Conservation (phyloP, 2,888 invertebrate species). For the Drosophila meridiana region DNA sequence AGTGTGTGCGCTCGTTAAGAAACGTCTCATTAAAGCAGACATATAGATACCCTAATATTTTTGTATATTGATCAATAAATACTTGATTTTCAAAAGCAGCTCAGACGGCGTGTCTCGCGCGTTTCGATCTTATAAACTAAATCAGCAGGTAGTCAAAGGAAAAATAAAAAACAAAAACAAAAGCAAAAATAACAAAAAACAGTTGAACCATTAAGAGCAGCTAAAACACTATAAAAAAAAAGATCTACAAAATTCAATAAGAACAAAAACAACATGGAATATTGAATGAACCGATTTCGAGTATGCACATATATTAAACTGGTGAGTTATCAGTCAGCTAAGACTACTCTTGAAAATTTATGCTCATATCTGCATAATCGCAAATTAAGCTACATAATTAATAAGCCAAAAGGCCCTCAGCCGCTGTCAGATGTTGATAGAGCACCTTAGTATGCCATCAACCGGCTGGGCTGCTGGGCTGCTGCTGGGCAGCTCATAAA, state of each 20-base stretch:
- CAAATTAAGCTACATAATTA: conserved; percentile 80
- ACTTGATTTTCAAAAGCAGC: conserved; percentile 12
- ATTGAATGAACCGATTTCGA: conserved; percentile 65
- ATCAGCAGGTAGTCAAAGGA: conserved; percentile 32
- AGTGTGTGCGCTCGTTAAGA: conserved; percentile 61
- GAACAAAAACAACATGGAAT: conserved; percentile 61
- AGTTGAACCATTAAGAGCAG: conserved; percentile 50
- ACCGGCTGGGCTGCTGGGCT: conserved; percentile 28
- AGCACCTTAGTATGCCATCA: conserved; percentile 70
- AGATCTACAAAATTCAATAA: neutral
- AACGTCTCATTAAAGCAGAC: conserved; percentile 49
- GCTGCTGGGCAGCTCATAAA: conserved; percentile 18
- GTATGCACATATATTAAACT: conserved; percentile 75
- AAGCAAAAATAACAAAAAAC: conserved; percentile 32
- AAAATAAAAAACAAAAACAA: conserved; percentile 14
- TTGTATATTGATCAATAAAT: conserved; percentile 12
- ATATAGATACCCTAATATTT: conserved; percentile 10
- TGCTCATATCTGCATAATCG: conserved; percentile 78
- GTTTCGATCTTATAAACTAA: conserved; percentile 36
- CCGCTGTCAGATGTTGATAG: conserved; percentile 66
- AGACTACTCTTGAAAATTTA: conserved; percentile 64
- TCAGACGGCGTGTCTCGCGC: conserved; percentile 71
- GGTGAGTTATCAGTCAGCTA: conserved; percentile 72
- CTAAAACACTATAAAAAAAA: conserved; percentile 33
- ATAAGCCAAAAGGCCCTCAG: conserved; percentile 59